Evolutionary conservation across 2,113 vertebrate species (phyloP), one percentile per base, ranked within the genome.

Genomic region (Pedetes capensis): DNA sequence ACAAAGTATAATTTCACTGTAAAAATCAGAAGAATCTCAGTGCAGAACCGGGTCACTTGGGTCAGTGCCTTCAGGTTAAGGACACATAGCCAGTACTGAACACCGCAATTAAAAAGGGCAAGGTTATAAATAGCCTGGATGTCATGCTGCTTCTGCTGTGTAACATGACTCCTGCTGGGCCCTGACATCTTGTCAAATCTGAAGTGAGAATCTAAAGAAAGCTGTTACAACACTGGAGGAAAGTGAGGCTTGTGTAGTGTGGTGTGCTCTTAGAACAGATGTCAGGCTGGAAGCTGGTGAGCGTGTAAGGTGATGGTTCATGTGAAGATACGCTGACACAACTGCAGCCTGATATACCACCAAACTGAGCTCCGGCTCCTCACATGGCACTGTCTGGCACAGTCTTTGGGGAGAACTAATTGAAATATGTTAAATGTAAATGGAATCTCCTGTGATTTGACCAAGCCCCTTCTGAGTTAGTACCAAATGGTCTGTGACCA

Each of bases 111-210:
- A 25, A 69, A 93, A 97, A 94, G 87, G 72, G 69, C 75, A 76
- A 59, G 57, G 90, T 74, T 96, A 95, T 96, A 96, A 97, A 96
- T 96, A 92, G 83, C 47, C 63, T 22, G 44, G 42, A 51, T 71
- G 34, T 87, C 29, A 12, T 1, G 64, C 34, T 76, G 55, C 75
- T 71, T 76, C 51, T 7, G 42, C 47, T 44, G 81, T 72, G 85
- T 76, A 83, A 82, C n/a, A 55, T 51, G 39, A 84, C 55, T 64
- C 6, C 39, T 6, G 27, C 10, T 83, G 23, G 47, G n/a, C 49
- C 29, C 53, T 34, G 91, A 86, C 82, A 29, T 27, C 91, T 34
- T 39, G 47, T 94, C 95, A 87, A 8, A 22, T 71, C 78, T 29
- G 22, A 76, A 32, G 13, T 18, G 14, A 82, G 44, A 53, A 25